Percentiles rank a stretch among this genome's conserved stretches.
Conservation (phyloP, 2,888 invertebrate genomes). For the Apamea sordens region DNA sequence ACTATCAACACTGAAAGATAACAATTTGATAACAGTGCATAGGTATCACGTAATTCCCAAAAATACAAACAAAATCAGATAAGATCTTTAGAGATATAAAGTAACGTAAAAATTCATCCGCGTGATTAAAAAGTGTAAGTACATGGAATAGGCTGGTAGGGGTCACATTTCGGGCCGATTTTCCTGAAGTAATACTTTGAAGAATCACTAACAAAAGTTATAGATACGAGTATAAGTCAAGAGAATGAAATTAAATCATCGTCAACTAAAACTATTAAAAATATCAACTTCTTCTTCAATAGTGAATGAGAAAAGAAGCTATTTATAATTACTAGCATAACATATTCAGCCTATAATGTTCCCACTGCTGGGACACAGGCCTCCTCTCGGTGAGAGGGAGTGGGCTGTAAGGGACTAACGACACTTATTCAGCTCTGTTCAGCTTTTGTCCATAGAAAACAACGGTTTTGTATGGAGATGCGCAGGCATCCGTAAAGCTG, state of each 20-base stretch:
- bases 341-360: not conserved
- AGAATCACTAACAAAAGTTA: not conserved
- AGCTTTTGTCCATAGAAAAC: no score
- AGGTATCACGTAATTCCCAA: constrained; percentile 5
- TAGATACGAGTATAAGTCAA: not conserved
- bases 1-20: constrained; percentile 21
- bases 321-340: not conserved
- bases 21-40: constrained; percentile 26
- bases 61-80: constrained; percentile 38
- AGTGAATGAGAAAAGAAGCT: not conserved
- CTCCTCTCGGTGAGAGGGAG: no score
- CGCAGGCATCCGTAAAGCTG: no score
- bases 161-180: not conserved
- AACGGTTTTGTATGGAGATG: no score
- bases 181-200: not conserved
- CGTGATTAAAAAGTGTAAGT: not conserved
- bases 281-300: not conserved
- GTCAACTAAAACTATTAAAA: no score
- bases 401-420: no score
- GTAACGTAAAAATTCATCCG: not conserved
- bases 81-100: constrained; percentile 14
- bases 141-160: not conserved
- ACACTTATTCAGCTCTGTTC: no score
- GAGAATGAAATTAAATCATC: not conserved
- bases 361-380: no score